Base-by-base conservation (phyloP, 2,113 vertebrate genomes). In the Laticauda colubrina region DNA sequence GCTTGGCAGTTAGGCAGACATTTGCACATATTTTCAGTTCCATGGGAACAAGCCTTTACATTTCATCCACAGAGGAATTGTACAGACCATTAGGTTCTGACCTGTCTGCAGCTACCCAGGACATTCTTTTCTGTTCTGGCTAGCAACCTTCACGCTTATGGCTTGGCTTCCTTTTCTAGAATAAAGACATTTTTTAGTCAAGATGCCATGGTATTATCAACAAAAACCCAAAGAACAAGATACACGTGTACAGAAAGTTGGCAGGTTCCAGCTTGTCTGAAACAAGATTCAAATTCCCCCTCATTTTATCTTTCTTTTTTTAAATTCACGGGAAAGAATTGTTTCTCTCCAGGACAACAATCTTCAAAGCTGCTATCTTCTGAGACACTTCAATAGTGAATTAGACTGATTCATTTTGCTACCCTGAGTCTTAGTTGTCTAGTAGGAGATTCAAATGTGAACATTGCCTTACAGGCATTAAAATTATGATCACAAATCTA, bases 311-410 rank as follows among this genome's bases (percentile, higher is more conserved):
- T 91, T 45, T 34, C 23, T 4, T 61, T 53, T 87, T 86, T 21
- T 91, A 91, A 75, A 15, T 93, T 48, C 87, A 12, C 88, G 90
- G 87, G 51, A 87, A 14, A 81, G 92, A 45, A 39, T 2, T 86
- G 94, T 87, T 24, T 51, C 34, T 87, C 0, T 92, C 51, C 64
- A 61, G 91, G 93, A 56, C 85, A 5, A 5, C 81, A 89, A 91
- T 89, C 95, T 94, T 43, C 85, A 61, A 88, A 93, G 85, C 87
- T 93, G 56, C 21, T 81, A 90, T 69, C 54, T 45, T 87, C 45
- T 0, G 3, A 56, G 24, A 57, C 57, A 91, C 51, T 20, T 94
- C 0, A 3, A 21, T 89, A 88, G 0, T 3, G 34, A 3, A 89
- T 4, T 88, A 87, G 45, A 55, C 87, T 87, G 56, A 39, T 94